Percentiles rank a stretch among this genome's conserved stretches.
Conservation (phyloP, 1,140 invertebrate species). For the Octopus sinensis region DNA sequence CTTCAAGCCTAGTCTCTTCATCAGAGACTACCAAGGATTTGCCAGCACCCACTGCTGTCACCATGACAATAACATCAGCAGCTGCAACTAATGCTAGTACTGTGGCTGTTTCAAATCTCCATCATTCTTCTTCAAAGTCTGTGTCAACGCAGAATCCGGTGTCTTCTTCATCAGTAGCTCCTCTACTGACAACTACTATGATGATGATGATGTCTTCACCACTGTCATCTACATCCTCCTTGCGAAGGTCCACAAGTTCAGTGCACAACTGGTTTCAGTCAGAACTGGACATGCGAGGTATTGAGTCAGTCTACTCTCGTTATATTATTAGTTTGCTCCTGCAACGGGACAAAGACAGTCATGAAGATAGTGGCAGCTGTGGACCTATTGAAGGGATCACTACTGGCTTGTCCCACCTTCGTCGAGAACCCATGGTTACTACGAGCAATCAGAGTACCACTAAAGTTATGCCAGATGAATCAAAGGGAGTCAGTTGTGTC, state of each 20-base stretch:
- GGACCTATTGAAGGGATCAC: no score
- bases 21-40: background rate
- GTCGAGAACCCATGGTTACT: no score
- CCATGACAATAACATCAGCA: background rate
- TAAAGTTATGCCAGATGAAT: no score
- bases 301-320: background rate
- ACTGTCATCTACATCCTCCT: background rate
- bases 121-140: background rate
- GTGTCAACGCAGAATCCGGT: background rate
- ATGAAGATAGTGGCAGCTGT: no score
- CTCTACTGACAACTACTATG: background rate
- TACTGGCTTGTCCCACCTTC: no score
- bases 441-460: no score
- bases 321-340: background rate
- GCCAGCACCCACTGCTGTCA: background rate
- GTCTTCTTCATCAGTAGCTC: background rate
- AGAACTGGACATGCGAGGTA: background rate
- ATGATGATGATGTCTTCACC: background rate
- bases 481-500: no score
- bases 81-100: background rate
- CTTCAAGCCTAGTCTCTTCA: background rate
- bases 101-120: no score
- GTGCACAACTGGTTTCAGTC: background rate
- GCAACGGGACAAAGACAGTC: background rate
- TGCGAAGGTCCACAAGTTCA: background rate